Conservation (phyloP, 2,113 vertebrate species). For the Plecturocebus donacophilus region DNA sequence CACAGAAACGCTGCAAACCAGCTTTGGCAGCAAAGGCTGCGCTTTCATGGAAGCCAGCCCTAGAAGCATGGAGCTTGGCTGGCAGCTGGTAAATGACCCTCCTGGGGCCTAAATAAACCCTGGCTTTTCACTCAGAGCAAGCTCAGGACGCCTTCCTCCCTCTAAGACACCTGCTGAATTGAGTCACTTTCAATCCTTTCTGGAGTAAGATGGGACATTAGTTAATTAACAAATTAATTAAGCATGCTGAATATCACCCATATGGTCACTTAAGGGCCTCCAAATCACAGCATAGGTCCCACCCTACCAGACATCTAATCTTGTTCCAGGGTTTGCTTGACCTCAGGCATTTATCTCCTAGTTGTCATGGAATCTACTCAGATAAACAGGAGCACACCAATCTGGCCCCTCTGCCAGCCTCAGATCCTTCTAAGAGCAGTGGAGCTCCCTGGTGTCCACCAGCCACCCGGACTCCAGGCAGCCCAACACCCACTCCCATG, state of each 20-base stretch:
- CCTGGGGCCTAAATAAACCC: not conserved
- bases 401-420: not conserved
- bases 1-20: not conserved
- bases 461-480: not conserved
- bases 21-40: not conserved
- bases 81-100: not conserved
- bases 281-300: conserved; percentile 14
- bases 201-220: not conserved
- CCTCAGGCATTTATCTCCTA: conserved; percentile 70
- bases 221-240: conserved; percentile 39
- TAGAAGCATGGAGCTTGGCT: not conserved
- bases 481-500: not conserved
- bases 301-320: conserved; percentile 58
- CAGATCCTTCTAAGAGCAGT: not conserved
- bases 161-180: not conserved
- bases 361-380: conserved; percentile 65
- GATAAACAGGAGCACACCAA: conserved; percentile 41
- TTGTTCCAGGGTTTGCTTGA: conserved; percentile 31
- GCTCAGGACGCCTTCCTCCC: not conserved
- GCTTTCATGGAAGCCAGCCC: not conserved
- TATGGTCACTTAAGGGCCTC: conserved; percentile 39
- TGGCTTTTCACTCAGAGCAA: not conserved
- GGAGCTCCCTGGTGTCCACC: conserved; percentile 55
- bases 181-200: not conserved
- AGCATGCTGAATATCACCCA: not conserved